These are phyloP conservation scores for Cossypha heuglini DNA, from an alignment of 2,797 vertebrate genomes.

Conservation along the genomic window DNA sequence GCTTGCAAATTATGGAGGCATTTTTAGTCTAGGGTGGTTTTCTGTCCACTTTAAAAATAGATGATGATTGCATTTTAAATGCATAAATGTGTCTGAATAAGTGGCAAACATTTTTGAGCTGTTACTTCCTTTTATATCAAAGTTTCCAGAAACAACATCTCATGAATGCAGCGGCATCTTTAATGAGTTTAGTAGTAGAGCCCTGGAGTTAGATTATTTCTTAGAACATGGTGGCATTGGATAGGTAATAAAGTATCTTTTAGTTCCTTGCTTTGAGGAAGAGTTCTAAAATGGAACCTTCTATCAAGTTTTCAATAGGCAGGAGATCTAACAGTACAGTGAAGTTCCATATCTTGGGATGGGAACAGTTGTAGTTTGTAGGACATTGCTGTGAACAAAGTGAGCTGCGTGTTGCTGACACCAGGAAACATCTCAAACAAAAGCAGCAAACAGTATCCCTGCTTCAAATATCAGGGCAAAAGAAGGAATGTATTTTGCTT, in stretches of 20 bases:
- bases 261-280: background rate
- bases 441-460: background rate
- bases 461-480: background rate
- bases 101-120: background rate
- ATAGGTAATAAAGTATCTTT: background rate
- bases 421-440: background rate
- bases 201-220: background rate
- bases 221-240: fast-evolving
- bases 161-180: background rate
- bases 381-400: background rate
- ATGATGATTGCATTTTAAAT: background rate
- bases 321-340: background rate
- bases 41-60: background rate
- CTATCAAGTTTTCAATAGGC: background rate
- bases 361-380: background rate
- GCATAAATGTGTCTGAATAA: background rate
- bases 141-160: background rate
- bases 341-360: background rate
- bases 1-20: background rate
- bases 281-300: background rate
- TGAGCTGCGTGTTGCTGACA: background rate
- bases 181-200: background rate
- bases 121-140: background rate
- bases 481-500: background rate
- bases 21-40: background rate